A percentile compares a stretch with the other conserved stretches of the same genome.
Evolutionary conservation across 2,113 vertebrate species (phyloP).

Genomic region (Numenius arquata): DNA sequence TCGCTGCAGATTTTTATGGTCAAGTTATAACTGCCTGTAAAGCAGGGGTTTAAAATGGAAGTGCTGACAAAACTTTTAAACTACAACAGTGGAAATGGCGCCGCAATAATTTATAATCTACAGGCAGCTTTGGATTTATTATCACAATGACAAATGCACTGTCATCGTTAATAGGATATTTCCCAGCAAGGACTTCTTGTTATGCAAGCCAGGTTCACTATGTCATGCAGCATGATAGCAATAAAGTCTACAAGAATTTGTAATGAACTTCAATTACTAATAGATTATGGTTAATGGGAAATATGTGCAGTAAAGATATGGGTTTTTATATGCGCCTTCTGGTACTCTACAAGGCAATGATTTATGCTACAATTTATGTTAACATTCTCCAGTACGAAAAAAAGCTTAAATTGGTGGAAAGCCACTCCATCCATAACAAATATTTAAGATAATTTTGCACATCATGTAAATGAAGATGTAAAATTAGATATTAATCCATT

Average conservation of each 20-base stretch:
- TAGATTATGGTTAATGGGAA: constrained; percentile 94
- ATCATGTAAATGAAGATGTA: constrained; percentile 72
- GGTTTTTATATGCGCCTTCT: constrained; percentile 81
- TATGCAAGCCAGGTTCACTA: constrained; percentile 90
- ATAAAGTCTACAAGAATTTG: constrained; percentile 91
- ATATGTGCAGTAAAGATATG: constrained; percentile 90
- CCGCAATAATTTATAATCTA: constrained; percentile 80
- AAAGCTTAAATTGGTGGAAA: constrained; percentile 71
- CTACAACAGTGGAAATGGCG: constrained; percentile 70
- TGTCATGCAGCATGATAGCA: constrained; percentile 86
- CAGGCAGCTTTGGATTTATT: constrained; percentile 87
- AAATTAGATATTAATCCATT: constrained; percentile 77
- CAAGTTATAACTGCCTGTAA: constrained; percentile 72
- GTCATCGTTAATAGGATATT: constrained; percentile 89
- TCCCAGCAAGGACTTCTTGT: constrained; percentile 86
- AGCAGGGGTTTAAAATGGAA: constrained; percentile 69
- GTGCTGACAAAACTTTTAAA: constrained; percentile 76
- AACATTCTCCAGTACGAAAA: constrained; percentile 69
- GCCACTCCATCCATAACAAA: constrained; percentile 74
- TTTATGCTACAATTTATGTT: constrained; percentile 83
- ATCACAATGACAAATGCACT: constrained; percentile 94
- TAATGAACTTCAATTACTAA: constrained; percentile 98
- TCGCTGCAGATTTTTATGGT: constrained; percentile 62
- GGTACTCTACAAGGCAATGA: constrained; percentile 80
- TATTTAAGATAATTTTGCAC: constrained; percentile 76